Conservation (phyloP, 2,888 invertebrate species). For the Xanthostigma xanthostigma region DNA sequence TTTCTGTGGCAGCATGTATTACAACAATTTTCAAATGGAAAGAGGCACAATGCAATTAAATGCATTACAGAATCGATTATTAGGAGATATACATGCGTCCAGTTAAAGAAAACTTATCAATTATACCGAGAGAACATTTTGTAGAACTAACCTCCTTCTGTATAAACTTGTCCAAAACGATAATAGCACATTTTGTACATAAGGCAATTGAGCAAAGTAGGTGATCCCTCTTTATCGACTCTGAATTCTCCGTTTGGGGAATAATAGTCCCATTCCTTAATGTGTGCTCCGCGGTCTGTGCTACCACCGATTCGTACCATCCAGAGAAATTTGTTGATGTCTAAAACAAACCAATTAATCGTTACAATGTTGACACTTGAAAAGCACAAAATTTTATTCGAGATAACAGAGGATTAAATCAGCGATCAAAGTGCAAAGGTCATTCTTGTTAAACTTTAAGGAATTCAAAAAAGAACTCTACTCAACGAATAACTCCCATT, state of each 20-base stretch:
- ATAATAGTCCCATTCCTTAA: constrained; percentile 94
- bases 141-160: constrained; percentile 61
- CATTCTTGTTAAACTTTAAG: not conserved
- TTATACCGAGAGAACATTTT: not conserved
- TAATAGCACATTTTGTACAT: constrained; percentile 99
- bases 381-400: not conserved
- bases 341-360: constrained; percentile 28
- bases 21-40: too few relatives aligned
- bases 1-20: too few relatives aligned
- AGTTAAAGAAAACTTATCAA: too few relatives aligned
- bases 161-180: constrained; percentile 90
- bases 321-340: constrained; percentile 99
- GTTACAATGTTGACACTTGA: not conserved
- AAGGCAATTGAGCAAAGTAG: constrained; percentile 82
- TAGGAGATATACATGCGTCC: not conserved
- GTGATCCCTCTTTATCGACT: constrained; percentile 87
- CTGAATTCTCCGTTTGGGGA: constrained; percentile 91
- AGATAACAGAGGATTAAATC: not conserved
- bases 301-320: constrained; percentile 96
- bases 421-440: constrained; percentile 5
- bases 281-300: constrained; percentile 86
- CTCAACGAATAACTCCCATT: not conserved
- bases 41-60: not conserved
- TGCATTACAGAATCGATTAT: constrained; percentile 1
- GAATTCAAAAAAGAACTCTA: constrained; percentile 6